These are phyloP conservation scores for Tetragonula clypearis DNA, from an alignment of 1,140 invertebrate species.

Conservation along the genomic window DNA sequence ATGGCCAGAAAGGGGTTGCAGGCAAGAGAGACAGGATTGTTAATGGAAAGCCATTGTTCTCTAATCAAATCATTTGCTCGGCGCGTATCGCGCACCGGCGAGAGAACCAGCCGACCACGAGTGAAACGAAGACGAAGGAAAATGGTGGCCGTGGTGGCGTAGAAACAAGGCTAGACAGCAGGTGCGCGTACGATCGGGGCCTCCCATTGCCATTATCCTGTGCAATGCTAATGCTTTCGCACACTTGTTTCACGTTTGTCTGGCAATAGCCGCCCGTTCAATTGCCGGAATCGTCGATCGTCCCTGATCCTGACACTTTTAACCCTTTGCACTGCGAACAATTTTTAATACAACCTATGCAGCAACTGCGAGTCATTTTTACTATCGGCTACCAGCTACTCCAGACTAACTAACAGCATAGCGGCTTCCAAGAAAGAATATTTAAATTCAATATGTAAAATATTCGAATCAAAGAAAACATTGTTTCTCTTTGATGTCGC, in stretches of 20 bases:
- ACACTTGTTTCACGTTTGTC: neutral
- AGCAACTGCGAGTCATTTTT: too few relatives aligned
- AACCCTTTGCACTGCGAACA: too few relatives aligned
- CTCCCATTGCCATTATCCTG: neutral
- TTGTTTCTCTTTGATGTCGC: too few relatives aligned
- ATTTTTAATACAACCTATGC: too few relatives aligned
- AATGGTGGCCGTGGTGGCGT: conserved; percentile 28
- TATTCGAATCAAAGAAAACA: too few relatives aligned
- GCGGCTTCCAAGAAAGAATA: too few relatives aligned
- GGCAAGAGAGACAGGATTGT: conserved; percentile 66
- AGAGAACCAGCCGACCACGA: neutral
- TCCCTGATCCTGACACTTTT: too few relatives aligned
- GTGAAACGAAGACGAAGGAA: conserved; percentile 39
- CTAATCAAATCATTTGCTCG: conserved; percentile 81
- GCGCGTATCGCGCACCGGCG: conserved; percentile 23
- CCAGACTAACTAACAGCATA: too few relatives aligned
- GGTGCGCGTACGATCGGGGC: conserved; percentile 46
- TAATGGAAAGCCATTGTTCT: conserved; percentile 82
- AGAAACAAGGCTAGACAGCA: conserved; percentile 37
- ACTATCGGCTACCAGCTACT: too few relatives aligned
- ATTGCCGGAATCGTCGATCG: neutral
- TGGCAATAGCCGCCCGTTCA: neutral
- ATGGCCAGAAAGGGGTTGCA: conserved; percentile 44
- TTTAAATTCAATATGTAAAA: too few relatives aligned
- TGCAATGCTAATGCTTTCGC: neutral